A percentile compares a stretch with the other conserved stretches of the same genome.
These are phyloP conservation scores for Hyles euphorbiae DNA, from an alignment of 1,140 invertebrate genomes.

Conservation along the genomic window DNA sequence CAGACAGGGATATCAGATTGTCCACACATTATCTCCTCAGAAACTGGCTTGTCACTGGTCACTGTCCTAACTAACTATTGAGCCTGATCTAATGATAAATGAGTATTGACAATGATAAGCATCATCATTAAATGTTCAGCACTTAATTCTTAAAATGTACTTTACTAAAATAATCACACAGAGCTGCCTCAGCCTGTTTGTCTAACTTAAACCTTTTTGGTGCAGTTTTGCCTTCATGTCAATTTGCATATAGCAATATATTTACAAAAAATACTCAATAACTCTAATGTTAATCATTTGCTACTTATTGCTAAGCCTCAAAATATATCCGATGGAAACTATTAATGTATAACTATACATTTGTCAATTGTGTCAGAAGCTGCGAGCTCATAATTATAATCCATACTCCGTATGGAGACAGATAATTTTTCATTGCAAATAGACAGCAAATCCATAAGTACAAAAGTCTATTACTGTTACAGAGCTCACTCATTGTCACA, in stretches of 20 bases:
- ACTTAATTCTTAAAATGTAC: conserved; percentile 62
- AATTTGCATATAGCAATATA: conserved; percentile 20
- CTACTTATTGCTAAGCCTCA: too few species aligned
- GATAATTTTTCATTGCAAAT: too few species aligned
- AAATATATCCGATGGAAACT: too few species aligned
- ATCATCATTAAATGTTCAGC: conserved; percentile 50
- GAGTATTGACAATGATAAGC: conserved; percentile 64
- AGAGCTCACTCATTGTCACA: too few species aligned
- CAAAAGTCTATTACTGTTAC: too few species aligned
- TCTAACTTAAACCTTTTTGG: conserved; percentile 21
- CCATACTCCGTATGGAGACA: too few species aligned
- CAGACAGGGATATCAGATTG: conserved; percentile 30
- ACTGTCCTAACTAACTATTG: conserved; percentile 24
- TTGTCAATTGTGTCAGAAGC: too few species aligned
- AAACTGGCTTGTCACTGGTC: neutral
- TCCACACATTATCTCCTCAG: neutral
- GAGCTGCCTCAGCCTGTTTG: conserved; percentile 32
- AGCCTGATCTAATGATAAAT: conserved; percentile 45
- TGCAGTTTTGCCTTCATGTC: conserved; percentile 20
- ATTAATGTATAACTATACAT: too few species aligned
- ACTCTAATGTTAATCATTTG: neutral
- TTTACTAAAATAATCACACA: conserved; percentile 16
- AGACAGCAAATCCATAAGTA: too few species aligned
- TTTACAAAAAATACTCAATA: conserved; percentile 34
- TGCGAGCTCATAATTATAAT: too few species aligned